A percentile compares a stretch with the other conserved stretches of the same genome.
Conservation (phyloP, 2,113 vertebrate species). For the Sorex araneus region DNA sequence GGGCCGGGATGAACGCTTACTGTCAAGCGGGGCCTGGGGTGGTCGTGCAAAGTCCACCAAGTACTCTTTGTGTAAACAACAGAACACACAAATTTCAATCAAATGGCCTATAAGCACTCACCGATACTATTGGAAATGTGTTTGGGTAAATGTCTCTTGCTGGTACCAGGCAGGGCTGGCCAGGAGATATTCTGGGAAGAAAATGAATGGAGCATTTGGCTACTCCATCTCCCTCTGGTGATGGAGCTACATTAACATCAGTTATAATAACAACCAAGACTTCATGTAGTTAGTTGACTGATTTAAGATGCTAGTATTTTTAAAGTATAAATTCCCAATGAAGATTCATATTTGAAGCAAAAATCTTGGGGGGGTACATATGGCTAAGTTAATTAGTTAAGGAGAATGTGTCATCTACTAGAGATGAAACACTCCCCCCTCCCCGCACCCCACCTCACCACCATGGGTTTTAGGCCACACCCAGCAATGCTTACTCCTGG, state of each 20-base stretch:
- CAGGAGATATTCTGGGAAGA: neutral
- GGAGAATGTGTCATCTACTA: neutral
- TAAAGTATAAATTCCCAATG: conserved; percentile 23
- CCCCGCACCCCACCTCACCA: neutral
- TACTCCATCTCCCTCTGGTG: neutral
- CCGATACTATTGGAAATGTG: neutral
- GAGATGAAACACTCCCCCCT: neutral
- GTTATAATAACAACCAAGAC: neutral
- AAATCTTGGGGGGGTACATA: neutral
- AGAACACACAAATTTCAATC: conserved; percentile 39
- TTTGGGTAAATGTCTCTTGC: neutral
- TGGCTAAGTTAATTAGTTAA: neutral
- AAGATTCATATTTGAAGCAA: conserved; percentile 24
- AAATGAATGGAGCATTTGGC: conserved; percentile 37
- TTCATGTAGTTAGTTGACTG: neutral
- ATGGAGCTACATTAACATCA: neutral
- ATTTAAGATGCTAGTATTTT: conserved; percentile 25
- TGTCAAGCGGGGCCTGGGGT: neutral
- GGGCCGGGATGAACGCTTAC: conserved; percentile 56
- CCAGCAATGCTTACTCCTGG: no score
- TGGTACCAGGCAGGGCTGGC: neutral
- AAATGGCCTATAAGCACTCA: conserved; percentile 27
- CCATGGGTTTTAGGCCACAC: neutral
- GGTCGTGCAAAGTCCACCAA: neutral
- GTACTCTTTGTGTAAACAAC: conserved; percentile 64